These are phyloP conservation scores for Rhagium mordax DNA, from an alignment of 2,888 invertebrate genomes.

Conservation along the genomic window DNA sequence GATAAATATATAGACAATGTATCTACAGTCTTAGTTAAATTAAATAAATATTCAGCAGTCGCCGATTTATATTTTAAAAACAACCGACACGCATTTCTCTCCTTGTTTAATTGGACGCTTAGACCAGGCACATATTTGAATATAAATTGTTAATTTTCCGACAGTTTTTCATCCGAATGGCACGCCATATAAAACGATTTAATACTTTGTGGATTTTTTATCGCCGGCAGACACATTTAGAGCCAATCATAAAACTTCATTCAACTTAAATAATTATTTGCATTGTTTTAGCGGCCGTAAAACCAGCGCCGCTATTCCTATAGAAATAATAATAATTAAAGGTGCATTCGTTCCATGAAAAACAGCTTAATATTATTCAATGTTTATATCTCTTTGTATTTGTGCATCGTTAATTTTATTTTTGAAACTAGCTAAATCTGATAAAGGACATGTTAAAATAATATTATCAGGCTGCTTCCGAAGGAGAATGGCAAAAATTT, in stretches of 20 bases:
- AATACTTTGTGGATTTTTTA: neutral
- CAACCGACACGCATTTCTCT: too few relatives aligned
- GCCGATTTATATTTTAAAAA: too few relatives aligned
- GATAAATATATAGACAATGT: too few relatives aligned
- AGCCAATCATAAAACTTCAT: neutral
- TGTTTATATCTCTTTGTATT: neutral
- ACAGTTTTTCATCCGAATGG: neutral
- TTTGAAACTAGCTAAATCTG: neutral
- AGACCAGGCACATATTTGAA: too few relatives aligned
- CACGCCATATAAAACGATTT: neutral
- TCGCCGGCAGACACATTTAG: neutral
- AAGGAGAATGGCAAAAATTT: too few relatives aligned
- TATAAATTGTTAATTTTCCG: too few relatives aligned
- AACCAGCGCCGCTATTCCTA: neutral
- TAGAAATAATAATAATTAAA: neutral
- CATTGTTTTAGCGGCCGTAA: neutral
- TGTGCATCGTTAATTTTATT: neutral
- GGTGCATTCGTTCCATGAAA: neutral
- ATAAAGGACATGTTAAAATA: neutral
- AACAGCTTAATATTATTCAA: neutral
- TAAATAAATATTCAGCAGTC: too few relatives aligned
- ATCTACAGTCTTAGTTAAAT: too few relatives aligned
- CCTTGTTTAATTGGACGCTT: too few relatives aligned
- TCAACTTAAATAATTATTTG: constrained; percentile 9
- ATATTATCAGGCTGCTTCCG: neutral